Evolutionary conservation across 2,888 invertebrate species (phyloP).

Genomic region (Allolobophora icterica): DNA sequence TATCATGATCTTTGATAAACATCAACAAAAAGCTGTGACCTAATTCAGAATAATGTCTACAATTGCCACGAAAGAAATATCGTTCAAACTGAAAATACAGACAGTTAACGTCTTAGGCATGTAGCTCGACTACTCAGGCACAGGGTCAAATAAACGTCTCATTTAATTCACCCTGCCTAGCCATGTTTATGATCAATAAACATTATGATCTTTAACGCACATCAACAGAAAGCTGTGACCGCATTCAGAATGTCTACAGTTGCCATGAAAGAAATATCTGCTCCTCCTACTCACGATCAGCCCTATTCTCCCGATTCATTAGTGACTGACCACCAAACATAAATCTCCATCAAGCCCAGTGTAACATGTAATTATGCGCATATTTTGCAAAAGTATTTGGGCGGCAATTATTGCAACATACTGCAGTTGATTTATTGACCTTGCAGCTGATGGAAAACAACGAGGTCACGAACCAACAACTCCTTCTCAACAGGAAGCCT

Average conservation of each 20-base stretch:
- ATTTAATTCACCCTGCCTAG: neutral
- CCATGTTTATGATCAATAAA: neutral
- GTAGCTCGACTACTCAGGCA: neutral
- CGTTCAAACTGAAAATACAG: neutral
- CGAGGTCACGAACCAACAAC: neutral
- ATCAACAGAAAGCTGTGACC: neutral
- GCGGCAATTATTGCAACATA: neutral
- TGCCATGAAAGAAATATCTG: neutral
- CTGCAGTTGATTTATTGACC: neutral
- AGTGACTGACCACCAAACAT: neutral
- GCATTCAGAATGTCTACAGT: neutral
- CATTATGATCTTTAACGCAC: neutral
- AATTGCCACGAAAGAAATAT: neutral
- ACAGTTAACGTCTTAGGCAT: too few species aligned
- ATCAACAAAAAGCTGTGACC: neutral
- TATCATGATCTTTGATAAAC: neutral
- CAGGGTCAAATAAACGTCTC: neutral
- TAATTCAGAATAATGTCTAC: neutral
- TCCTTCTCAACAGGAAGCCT: neutral
- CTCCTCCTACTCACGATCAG: neutral
- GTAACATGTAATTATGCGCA: neutral
- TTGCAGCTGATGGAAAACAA: slow-evolving; percentile 1
- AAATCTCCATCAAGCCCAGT: neutral
- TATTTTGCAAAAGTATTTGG: neutral
- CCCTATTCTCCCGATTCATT: too few species aligned